Evolutionary conservation across 2,113 vertebrate species (phyloP), one percentile per base, ranked within the genome.

Genomic region (Hyaena hyaena): DNA sequence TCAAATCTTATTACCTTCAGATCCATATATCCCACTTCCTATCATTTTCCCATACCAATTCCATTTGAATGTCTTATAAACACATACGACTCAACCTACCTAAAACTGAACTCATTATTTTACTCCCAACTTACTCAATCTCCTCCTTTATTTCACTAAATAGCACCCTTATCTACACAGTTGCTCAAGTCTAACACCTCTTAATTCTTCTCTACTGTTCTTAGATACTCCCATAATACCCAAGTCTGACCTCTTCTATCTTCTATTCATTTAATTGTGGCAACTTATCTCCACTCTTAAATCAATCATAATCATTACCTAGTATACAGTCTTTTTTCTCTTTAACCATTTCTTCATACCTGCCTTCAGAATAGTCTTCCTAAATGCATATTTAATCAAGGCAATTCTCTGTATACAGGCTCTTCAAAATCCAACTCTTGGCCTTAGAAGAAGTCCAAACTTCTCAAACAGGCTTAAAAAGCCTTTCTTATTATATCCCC

Each of bases 61-160:
- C 48, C 39, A 89, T 50, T 66, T 82, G 39, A 76, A 90, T 79
- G 69, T 77, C 31, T 90, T 91, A 90, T 55, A 63, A 90, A 97
- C 33, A 89, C 28, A n/a, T 26, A 73, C 10, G 95, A 66, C 23
- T 81, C 65, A 95, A 86, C 58, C 26, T 26, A 76, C 28, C 66
- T 93, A 90, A 97, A 87, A 79, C 1, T 83, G 33, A 93, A 82
- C n/a, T 88, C 28, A 86, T 65, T 86, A 63, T 76, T 93, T 95
- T 93, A 87, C 9, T 48, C 23, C 7, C 21, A 93, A 61, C 26
- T 48, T 76, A 68, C 33, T 86, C 31, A n/a, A 79, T 58, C 43
- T 85, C 73, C 69, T 85, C 43, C 24, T 90, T 58, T 88, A 43
- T 83, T 90, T 95, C 81, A 93, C 66, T 87, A 87, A 86, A 24